Evolutionary conservation across 2,113 vertebrate genomes (phyloP).

Genomic region (Mesoclemmys tuberculata): DNA sequence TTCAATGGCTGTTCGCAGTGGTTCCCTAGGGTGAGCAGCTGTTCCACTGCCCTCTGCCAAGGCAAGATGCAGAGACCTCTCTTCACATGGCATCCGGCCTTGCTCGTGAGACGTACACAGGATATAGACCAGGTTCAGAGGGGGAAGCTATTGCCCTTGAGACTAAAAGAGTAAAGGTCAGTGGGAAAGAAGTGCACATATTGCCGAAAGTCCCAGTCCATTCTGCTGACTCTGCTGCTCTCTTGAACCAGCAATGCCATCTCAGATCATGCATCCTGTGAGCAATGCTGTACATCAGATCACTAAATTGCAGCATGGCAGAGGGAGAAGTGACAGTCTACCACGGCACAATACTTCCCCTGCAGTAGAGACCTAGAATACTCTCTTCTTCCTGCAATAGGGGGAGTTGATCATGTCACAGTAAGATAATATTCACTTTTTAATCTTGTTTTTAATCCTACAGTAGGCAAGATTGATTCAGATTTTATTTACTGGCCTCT

Average conservation of each 20-base stretch:
- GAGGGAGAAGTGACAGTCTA: neutral
- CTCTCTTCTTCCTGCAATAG: neutral
- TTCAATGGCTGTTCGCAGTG: neutral
- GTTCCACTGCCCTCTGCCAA: neutral
- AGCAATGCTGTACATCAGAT: neutral
- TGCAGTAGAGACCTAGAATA: neutral
- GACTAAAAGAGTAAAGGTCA: neutral
- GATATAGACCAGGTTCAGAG: neutral
- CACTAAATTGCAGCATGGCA: neutral
- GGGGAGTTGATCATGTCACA: neutral
- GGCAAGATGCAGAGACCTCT: neutral
- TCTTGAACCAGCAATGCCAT: neutral
- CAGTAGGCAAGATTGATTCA: neutral
- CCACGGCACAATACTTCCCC: neutral
- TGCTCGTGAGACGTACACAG: neutral
- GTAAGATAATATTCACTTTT: neutral
- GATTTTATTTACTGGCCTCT: neutral
- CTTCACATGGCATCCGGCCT: neutral
- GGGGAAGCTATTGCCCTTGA: fast-evolving
- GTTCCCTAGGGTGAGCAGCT: neutral
- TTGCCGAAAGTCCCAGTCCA: neutral
- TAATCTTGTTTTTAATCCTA: neutral
- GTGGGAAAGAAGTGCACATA: neutral
- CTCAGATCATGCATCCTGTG: neutral
- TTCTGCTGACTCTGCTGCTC: neutral